Evolutionary conservation across 2,797 vertebrate genomes (phyloP).

Genomic region (Mus minutoides): DNA sequence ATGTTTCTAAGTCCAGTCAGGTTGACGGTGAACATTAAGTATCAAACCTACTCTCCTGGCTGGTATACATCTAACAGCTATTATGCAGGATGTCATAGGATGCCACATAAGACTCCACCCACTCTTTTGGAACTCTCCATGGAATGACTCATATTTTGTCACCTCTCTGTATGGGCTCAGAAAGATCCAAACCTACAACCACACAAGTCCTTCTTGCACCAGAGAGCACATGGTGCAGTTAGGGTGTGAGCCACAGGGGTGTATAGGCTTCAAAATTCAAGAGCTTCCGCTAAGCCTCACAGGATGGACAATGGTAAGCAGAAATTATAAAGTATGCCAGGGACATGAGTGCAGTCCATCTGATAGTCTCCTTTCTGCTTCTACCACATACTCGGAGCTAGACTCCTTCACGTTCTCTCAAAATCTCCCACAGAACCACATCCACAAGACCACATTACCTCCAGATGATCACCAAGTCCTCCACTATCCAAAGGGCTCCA

Average conservation of each 20-base stretch:
- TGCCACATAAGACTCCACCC: too few relatives aligned
- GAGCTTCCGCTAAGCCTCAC: neutral
- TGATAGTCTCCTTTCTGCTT: neutral
- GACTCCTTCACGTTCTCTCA: neutral
- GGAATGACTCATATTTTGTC: neutral
- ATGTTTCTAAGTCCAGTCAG: neutral
- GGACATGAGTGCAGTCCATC: accelerated
- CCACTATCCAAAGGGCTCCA: neutral
- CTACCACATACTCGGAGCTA: neutral
- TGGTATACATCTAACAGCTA: neutral
- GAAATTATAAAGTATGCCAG: neutral
- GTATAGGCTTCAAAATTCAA: neutral
- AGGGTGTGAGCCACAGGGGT: neutral
- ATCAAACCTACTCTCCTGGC: neutral
- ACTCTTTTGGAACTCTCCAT: neutral
- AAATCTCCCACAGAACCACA: neutral
- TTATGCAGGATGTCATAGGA: too few relatives aligned
- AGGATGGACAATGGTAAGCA: neutral
- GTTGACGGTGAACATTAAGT: neutral
- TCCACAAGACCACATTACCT: neutral
- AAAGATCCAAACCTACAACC: neutral
- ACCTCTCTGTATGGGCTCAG: neutral
- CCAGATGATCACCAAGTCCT: neutral
- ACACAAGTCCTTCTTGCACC: accelerated
- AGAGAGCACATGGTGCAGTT: accelerated